Evolutionary conservation across 1,140 invertebrate genomes (phyloP), one percentile per base, ranked within the genome.

Genomic region (Euborellia annulipes): DNA sequence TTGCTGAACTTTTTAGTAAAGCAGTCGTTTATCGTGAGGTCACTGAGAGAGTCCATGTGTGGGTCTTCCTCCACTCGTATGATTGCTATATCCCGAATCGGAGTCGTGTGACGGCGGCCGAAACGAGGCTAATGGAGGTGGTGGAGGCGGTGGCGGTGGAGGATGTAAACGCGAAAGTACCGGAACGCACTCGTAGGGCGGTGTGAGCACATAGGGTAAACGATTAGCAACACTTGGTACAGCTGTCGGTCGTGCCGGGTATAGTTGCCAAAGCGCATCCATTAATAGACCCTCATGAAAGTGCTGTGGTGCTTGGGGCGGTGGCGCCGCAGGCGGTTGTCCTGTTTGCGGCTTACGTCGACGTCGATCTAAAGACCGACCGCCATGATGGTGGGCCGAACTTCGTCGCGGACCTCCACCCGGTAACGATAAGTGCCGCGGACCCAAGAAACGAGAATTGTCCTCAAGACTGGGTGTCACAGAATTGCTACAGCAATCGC

Each of bases 71-170:
- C 64, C 64, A 3, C 68, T 68, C 11, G 77, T 79, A 48, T 78
- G 71, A 53, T 79, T 76, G 51, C 76, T 78, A 54, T 79, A 79
- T 0, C 77, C 76, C 16, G 76, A 78, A 55, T 79, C 77, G 17
- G 73, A 76, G 4, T 73, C 73, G 47, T 21, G 50, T 52, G 45
- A 52, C 49, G 1, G 46, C 51, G 18, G 43, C 11, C 6, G 51
- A 49, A 19, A 50, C 49, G 17, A 45, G 52, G 6, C 57, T 55
- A 43, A 55, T 55, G 6, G 54, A 59, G 44, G 58, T 17, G 7
- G 23, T 36, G 23, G n/a, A n/a, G 34, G 20, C 20, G 21, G 39
- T n/a, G 54, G 21, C 56, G 59, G 37, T 57, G 50, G 51, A 56
- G 63, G 17, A 59, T 64, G 18, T 55, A 64, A 55, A 50, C 63